phyloP scores from a whole-genome alignment of 2,888 invertebrate species.

The Alloscopus bannaensis region DNA sequence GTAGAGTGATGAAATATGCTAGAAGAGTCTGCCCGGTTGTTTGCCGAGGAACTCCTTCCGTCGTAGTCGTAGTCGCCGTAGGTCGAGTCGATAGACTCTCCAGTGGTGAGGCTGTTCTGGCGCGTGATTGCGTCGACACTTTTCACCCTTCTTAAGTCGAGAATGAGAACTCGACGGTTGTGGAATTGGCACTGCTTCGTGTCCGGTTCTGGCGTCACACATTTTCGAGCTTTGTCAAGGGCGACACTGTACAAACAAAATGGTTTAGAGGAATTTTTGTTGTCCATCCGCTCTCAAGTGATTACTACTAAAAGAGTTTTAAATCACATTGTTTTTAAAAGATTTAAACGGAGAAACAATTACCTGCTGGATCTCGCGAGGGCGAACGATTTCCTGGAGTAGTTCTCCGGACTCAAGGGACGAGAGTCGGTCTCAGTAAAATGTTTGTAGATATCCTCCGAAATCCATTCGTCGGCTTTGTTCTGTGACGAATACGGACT shows the following conservation, averaged over 20 bases:
- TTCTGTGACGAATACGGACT: conserved; percentile 49
- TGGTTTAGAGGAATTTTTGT: no score
- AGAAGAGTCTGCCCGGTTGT: conserved; percentile 65
- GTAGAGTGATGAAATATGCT: conserved; percentile 70
- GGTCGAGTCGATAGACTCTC: conserved; percentile 68
- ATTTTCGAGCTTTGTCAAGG: conserved; percentile 75
- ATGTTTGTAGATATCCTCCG: conserved; percentile 85
- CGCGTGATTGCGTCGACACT: conserved; percentile 72
- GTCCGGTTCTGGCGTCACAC: conserved; percentile 83
- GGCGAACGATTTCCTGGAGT: conserved; percentile 55
- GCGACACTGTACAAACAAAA: conserved; percentile 44
- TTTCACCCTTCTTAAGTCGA: conserved; percentile 80
- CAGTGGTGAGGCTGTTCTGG: conserved; percentile 70
- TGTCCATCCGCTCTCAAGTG: no score
- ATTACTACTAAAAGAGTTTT: no score
- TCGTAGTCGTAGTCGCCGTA: conserved; percentile 69
- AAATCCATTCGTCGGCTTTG: conserved; percentile 80
- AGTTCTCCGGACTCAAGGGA: conserved; percentile 82
- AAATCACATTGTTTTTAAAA: neutral
- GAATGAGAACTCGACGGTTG: conserved; percentile 81
- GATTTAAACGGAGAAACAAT: no score
- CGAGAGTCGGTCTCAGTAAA: conserved; percentile 91
- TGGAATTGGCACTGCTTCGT: conserved; percentile 71
- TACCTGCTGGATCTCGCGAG: conserved; percentile 62
- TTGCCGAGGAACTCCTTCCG: conserved; percentile 65